Base-by-base conservation (phyloP, 2,888 invertebrate genomes). In the Eustalomyia histrio region DNA sequence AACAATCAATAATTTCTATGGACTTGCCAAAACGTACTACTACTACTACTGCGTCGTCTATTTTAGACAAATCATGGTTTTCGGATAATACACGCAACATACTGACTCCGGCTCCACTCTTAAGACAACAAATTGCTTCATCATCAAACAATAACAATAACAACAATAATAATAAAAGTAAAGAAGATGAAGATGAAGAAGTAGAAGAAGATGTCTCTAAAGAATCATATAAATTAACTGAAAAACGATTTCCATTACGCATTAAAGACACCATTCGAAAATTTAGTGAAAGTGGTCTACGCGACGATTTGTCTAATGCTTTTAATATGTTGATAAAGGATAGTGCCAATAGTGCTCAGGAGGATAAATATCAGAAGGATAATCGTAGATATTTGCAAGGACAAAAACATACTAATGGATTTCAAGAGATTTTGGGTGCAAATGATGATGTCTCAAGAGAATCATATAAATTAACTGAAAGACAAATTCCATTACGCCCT, bases 21-120 rank as follows among this genome's bases (percentile, higher is more conserved):
- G 58, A 52, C 2, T 18, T 57, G 6, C 16, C 64, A n/a, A 64
- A 61, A 50, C 53, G 58, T 14, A 43, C 69, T 2, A 47, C 64
- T 7, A 17, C 16, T 14, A 14, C 63, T 8, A n/a, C n/a, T n/a
- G n/a, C n/a, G n/a, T n/a, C n/a, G n/a, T 43, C 57, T 5, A 16
- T 57, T 17, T 68, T 83, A 24, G 80, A 83, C 39, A 78, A 76
- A 8, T 82, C 84, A 0, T 84, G 85, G 84, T 84, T 84, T 53
- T 67, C 73, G 21, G 80, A 84, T 55, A 80, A 53, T 57, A 69
- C 71, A 6, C 72, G 61, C 1, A 43, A 71, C 8, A 64, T 83
- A 8, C 43, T 84, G n/a, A 76, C 80, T 0, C 85, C 84, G 16
- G 78, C 82, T 14, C 85, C 84, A n/a, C 57, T 84, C 6, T 80